Percentiles rank a stretch among this genome's conserved stretches.
Evolutionary conservation across 2,797 vertebrate genomes (phyloP).

Genomic region (Philypnodon macrostomus): DNA sequence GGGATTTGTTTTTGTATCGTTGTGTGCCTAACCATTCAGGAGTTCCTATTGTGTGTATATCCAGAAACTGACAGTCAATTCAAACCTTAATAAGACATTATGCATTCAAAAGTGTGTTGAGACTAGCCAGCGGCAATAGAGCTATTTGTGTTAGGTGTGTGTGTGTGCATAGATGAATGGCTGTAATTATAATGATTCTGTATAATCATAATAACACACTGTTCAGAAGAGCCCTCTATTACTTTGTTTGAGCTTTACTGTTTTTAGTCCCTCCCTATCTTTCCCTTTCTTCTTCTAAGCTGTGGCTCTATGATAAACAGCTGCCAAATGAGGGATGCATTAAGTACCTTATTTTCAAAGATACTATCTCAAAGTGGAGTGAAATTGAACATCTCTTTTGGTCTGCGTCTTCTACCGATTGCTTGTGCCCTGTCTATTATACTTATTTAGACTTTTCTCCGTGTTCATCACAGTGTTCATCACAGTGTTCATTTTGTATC

Average conservation of each 20-base stretch:
- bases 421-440: slow-evolving; percentile 13
- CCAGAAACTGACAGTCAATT: slow-evolving; percentile 25
- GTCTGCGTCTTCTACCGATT: slow-evolving; percentile 15
- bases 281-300: slow-evolving; percentile 10
- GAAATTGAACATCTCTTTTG: slow-evolving; percentile 35
- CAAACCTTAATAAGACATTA: slow-evolving; percentile 42
- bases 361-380: slow-evolving; percentile 33
- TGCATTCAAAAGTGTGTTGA: slow-evolving; percentile 48
- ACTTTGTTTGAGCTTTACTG: slow-evolving; percentile 27
- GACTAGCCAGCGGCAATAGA: slow-evolving; percentile 26
- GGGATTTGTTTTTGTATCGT: not conserved
- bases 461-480: not conserved
- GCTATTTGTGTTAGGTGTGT: slow-evolving; percentile 24
- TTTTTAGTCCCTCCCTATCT: slow-evolving; percentile 37
- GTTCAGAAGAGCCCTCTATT: slow-evolving; percentile 36
- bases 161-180: slow-evolving; percentile 43
- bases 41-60: slow-evolving; percentile 6
- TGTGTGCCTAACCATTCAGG: slow-evolving; percentile 3
- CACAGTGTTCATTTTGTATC: slow-evolving; percentile 32
- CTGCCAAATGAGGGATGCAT: slow-evolving; percentile 52
- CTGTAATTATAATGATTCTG: slow-evolving; percentile 49
- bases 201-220: slow-evolving; percentile 44
- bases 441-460: slow-evolving; percentile 2
- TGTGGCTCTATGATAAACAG: slow-evolving; percentile 49
- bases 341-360: slow-evolving; percentile 57